Base-by-base conservation (phyloP, 1,140 invertebrate species). In the Platyscapa corneri region DNA sequence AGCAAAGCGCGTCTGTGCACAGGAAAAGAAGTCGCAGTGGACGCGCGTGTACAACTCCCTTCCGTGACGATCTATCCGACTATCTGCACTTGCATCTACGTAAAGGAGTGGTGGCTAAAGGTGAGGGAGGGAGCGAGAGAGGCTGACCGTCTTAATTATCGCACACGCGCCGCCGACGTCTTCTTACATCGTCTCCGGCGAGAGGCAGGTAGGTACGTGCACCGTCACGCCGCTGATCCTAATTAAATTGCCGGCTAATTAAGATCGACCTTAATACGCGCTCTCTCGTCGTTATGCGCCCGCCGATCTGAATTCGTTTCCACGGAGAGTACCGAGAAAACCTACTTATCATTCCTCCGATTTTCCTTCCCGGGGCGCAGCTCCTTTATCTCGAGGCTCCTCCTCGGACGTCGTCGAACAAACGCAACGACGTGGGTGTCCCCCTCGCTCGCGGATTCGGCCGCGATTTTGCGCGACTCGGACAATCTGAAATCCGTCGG, bases 161-260 rank as follows among this genome's bases (percentile, higher is more conserved):
- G 89, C 88, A 78, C 76, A 60, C 83, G 76, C 76, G 83, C 80
- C 84, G 79, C 86, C 86, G 87, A 88, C 88, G 87, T 70, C 72
- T 83, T 65, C 56, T n/a, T 83, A 27, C 42, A 83, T 34, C 84
- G 77, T 82, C 86, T 82, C 87, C 87, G 89, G 90, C 88, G 89
- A 88, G 88, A 53, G 37, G 37, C 23, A 53, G 77, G 16, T 8
- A 23, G 76, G 27, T 49, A 56, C 72, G 46, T 88, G 89, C 88
- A 87, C 90, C 92, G 92, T 92, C 92, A 93, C 92, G 92, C 91
- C 90, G 89, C 77, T 87, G 91, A 92, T 90, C 89, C 92, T 93
- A 92, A 93, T 93, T 93, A 93, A 92, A 93, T 92, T 91, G 91
- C 89, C 86, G 87, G 87, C 91, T 92, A 93, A 93, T 93, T 93